These are phyloP conservation scores for Ailurus styani DNA, from an alignment of 2,113 vertebrate genomes.

Conservation along the genomic window DNA sequence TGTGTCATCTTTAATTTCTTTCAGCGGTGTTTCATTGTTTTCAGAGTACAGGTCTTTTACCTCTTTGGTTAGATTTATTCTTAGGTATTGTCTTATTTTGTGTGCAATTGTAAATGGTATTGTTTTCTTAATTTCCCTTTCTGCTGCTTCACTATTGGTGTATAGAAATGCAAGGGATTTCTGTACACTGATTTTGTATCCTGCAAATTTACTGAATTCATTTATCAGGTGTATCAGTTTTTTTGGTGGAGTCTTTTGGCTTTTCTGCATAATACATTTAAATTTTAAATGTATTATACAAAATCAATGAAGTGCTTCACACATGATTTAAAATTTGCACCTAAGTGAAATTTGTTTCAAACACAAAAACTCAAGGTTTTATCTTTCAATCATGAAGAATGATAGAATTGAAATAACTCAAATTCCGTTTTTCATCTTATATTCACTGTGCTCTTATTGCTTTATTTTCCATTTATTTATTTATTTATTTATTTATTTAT, in stretches of 20 bases:
- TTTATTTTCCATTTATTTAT: not conserved
- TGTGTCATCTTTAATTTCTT: not conserved
- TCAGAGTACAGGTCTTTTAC: not conserved
- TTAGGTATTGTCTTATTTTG: not conserved
- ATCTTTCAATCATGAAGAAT: not conserved
- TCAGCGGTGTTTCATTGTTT: not conserved
- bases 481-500: not conserved
- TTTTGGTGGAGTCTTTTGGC: not conserved
- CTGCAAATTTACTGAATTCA: not conserved
- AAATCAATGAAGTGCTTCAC: not conserved
- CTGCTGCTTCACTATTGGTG: not conserved
- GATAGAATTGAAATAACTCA: not conserved
- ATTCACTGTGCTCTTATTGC: not conserved
- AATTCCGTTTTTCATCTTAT: not conserved
- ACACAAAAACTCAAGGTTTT: not conserved
- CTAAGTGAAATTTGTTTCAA: not conserved
- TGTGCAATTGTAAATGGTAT: not conserved
- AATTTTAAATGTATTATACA: not conserved
- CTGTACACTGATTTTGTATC: not conserved
- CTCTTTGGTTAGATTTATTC: not conserved
- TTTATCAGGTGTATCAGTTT: not conserved
- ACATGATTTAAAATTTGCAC: not conserved
- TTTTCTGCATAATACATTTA: not conserved
- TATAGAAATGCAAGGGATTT: not conserved
- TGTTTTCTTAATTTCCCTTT: not conserved